A percentile compares a stretch with the other conserved stretches of the same genome.
Conservation (phyloP, 2,797 vertebrate species). For the Falco peregrinus region DNA sequence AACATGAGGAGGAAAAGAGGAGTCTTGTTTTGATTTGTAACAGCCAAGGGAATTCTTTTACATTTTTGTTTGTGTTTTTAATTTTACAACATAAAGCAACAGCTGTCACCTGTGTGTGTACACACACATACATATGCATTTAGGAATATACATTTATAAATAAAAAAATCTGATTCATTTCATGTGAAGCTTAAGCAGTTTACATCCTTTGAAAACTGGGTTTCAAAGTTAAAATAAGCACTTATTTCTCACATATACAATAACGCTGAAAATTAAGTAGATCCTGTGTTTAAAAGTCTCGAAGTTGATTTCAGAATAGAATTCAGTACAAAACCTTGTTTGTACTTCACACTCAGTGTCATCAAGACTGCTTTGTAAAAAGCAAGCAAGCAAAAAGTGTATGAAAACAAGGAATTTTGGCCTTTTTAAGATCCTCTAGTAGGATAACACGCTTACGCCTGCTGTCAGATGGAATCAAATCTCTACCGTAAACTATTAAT, state of each 20-base stretch:
- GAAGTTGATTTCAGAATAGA: background rate
- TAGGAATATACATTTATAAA: background rate
- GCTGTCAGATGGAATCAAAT: background rate
- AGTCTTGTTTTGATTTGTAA: background rate
- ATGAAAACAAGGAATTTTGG: background rate
- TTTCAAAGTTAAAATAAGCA: slow-evolving; percentile 10
- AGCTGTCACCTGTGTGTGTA: background rate
- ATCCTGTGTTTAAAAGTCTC: background rate
- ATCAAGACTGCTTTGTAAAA: background rate
- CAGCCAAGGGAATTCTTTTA: background rate
- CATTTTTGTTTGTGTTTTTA: background rate
- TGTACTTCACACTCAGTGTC: background rate
- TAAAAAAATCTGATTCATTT: background rate
- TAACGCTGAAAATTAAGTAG: background rate
- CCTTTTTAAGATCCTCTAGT: background rate
- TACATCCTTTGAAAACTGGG: background rate
- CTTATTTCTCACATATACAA: background rate
- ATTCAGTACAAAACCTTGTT: background rate
- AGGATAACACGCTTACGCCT: background rate
- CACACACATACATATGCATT: background rate
- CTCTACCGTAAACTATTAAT: background rate
- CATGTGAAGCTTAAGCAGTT: background rate
- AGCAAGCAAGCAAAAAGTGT: background rate
- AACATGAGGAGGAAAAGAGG: background rate
- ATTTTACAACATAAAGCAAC: background rate